Base-by-base conservation (phyloP, 23 tunicate species). In the Styela clava region DNA sequence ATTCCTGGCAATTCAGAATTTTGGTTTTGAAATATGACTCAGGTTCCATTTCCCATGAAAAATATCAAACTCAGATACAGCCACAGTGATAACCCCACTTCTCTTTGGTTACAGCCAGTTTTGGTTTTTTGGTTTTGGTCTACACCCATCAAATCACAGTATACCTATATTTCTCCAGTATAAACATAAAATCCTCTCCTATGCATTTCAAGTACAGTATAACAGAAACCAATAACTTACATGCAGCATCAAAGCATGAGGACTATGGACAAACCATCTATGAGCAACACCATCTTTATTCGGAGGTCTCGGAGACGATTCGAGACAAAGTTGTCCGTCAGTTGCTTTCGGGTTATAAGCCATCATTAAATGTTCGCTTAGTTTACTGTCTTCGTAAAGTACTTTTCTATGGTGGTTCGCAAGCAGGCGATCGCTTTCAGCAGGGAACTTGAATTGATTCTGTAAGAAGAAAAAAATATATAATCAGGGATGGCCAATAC, bases 341-440 rank as follows among this genome's bases (percentile, higher is more conserved):
- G 96, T 84, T 24, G 99, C 97, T 74, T 93, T 93, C 62, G 99
- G 95, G 79, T 96, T 96, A 83, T 96, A 96, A 2, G 99, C 86
- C 83, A 96, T 34, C 88, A 96, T 85, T 1, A 96, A 69, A 52
- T 86, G 30, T 2, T 91, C 97, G 3, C 98, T 68, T 2, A 96
- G 86, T 69, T 88, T 93, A 74, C 82, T 69, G 67, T 88, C 98
- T 62, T 91, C 92, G 72, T 96, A 96, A 3, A 96, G 35, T 12
- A 93, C 98, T 63, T 93, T 93, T 19, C 92, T 83, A 64, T 93
- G 98, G 36, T 88, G 87, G 79, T 88, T 93, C 70, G 88, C 98
- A 20, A 93, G 85, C 28, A 87, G 70, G 34, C 81, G 83, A 79
- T 93, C 98, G 70, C 93, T 87, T 64, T 93, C 98, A 24, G 98